These are phyloP conservation scores for Meandrusa payeni DNA, from an alignment of 2,888 invertebrate genomes.

Conservation along the genomic window DNA sequence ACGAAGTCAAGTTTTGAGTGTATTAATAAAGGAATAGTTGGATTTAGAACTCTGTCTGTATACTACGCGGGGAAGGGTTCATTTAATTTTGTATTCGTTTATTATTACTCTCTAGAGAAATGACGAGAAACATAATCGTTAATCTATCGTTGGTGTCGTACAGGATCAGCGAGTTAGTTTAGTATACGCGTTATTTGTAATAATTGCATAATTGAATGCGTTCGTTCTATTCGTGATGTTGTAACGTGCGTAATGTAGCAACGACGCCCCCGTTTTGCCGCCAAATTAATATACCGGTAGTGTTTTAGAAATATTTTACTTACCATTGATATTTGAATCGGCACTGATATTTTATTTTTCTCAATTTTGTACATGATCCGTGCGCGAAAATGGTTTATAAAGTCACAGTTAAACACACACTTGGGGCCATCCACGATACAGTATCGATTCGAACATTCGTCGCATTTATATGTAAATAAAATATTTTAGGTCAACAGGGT, in stretches of 20 bases:
- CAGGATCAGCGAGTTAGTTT: conserved; percentile 5
- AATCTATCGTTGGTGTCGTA: background rate
- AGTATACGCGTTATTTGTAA: conserved; percentile 11
- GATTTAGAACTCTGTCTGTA: too few relatives aligned
- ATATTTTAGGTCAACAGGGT: conserved; percentile 66
- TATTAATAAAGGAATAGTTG: conserved; percentile 6
- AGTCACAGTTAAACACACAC: conserved; percentile 17
- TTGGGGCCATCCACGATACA: conserved; percentile 30
- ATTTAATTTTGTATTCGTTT: conserved; percentile 18
- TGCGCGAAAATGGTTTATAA: conserved; percentile 8
- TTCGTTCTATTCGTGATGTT: conserved; percentile 8
- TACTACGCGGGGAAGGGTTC: background rate
- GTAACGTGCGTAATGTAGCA: conserved; percentile 5
- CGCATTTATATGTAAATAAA: conserved; percentile 33
- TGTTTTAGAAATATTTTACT: conserved; percentile 33
- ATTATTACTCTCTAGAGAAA: conserved; percentile 9
- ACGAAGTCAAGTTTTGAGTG: background rate
- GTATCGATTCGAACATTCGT: conserved; percentile 25
- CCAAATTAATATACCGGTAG: conserved; percentile 37
- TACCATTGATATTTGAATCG: conserved; percentile 25
- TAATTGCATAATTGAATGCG: conserved; percentile 13
- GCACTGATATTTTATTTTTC: conserved; percentile 23
- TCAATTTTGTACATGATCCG: conserved; percentile 24
- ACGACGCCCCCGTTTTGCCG: conserved; percentile 34
- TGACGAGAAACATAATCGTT: too few relatives aligned